Evolutionary conservation across 2,113 vertebrate species (phyloP), one percentile per base, ranked within the genome.

Genomic region (Nicator chloris): DNA sequence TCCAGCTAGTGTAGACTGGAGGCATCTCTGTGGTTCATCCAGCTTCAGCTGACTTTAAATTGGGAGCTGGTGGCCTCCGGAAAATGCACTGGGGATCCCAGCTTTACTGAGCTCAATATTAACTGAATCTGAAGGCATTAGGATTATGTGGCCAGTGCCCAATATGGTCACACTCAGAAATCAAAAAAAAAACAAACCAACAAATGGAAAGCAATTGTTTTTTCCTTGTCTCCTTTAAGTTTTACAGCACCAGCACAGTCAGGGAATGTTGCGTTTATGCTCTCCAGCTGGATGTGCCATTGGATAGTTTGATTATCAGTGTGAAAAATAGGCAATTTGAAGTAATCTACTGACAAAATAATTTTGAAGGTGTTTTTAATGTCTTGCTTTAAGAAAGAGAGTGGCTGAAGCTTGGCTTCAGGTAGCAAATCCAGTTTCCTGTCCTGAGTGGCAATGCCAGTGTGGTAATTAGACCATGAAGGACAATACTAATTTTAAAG

Each of bases 121-220:
- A 51, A 51, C 37, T 65, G 50, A 53, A 22, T 49, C 45, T 65
- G 39, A 35, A 69, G 37, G 37, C 15, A 10, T 6, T 18, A 37
- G 14, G 24, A 19, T 15, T 24, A 7, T 31, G 39, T 70, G 47
- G 31, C 27, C 53, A 22, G 19, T 17, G 35, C 68, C 49, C 4
- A 0, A 3, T 30, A 33, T 9, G 30, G 18, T 44, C 39, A 49
- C 59, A 65, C 2, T 24, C 4, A 0, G 28, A 54, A 71, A n/a
- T 44, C 5, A 49, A 27, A n/a, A 33, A 50, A 42, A n/a, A 23
- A 66, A 40, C 35, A n/a, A n/a, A n/a, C n/a, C 3, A 42, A 10
- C 15, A 24, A 39, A 28, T 8, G 11, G 30, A 22, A 47, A 40
- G n/a, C 33, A 30, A 15, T 40, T 40, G 19, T 6, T 59, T 35